Percentiles rank a stretch among this genome's conserved stretches.
Evolutionary conservation across 1,140 invertebrate genomes (phyloP).

Genomic region (Camponotus vicinus): DNA sequence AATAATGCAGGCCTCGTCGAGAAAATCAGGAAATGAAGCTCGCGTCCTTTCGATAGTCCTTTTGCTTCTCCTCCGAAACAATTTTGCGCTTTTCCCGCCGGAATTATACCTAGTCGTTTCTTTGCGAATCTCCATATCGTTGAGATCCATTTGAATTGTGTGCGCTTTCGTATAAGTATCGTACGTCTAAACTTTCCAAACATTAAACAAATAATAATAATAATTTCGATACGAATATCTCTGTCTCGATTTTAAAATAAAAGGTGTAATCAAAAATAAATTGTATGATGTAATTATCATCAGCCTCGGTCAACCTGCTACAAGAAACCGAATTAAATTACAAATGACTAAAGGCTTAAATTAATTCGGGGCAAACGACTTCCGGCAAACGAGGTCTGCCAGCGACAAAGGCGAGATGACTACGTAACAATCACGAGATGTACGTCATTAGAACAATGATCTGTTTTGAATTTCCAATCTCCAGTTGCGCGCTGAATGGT

Average conservation of each 20-base stretch:
- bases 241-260: not conserved
- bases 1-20: conserved; percentile 70
- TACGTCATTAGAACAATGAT: conserved; percentile 43
- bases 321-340: conserved; percentile 28
- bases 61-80: conserved; percentile 66
- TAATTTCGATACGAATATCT: not conserved
- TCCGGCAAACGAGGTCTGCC: conserved; percentile 19
- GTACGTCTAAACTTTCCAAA: not conserved
- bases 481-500: not conserved
- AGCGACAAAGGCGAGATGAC: conserved; percentile 23
- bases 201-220: too few relatives aligned
- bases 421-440: conserved; percentile 31
- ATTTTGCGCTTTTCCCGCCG: conserved; percentile 46
- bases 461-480: conserved; percentile 82
- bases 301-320: not conserved
- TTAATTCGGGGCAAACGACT: conserved; percentile 27
- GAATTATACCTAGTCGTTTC: conserved; percentile 15
- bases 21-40: conserved; percentile 73
- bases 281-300: not conserved
- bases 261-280: not conserved
- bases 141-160: too few relatives aligned
- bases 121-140: not conserved
- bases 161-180: not conserved
- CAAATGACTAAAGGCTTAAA: conserved; percentile 23
- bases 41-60: conserved; percentile 64